Evolutionary conservation across 2,113 vertebrate genomes (phyloP).

Genomic region (Pungitius pungitius): DNA sequence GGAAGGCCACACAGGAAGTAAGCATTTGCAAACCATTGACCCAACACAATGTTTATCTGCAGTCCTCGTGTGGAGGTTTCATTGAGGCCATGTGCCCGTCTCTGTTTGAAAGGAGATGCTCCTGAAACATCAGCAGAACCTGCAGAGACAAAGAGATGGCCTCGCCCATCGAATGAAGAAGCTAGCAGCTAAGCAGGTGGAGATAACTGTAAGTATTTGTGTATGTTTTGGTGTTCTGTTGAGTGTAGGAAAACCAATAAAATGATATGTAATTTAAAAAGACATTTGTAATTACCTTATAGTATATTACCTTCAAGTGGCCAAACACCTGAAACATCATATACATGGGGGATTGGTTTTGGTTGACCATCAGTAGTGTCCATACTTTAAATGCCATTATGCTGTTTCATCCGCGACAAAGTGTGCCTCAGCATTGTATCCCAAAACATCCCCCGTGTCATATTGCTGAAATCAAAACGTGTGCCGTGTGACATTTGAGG

Average conservation of each 20-base stretch:
- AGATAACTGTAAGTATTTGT: slow-evolving; percentile 59
- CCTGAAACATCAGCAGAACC: slow-evolving; percentile 56
- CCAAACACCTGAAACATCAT: not conserved
- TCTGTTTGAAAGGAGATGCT: slow-evolving; percentile 51
- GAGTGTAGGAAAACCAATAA: not conserved
- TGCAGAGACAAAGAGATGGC: slow-evolving; percentile 65
- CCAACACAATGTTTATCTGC: not conserved
- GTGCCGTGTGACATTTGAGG: not conserved
- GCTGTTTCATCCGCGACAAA: not conserved
- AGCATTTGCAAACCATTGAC: slow-evolving; percentile 5
- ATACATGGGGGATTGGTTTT: no score
- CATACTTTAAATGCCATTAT: not conserved
- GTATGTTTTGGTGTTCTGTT: not conserved
- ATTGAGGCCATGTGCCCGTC: not conserved
- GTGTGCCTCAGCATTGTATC: not conserved
- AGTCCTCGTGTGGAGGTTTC: not conserved
- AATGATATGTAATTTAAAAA: no score
- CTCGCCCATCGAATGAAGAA: slow-evolving; percentile 69
- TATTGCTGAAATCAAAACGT: not conserved
- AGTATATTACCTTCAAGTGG: not conserved
- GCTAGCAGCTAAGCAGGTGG: slow-evolving; percentile 65
- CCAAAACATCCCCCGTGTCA: not conserved
- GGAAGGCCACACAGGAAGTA: slow-evolving; percentile 55
- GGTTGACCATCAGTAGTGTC: not conserved
- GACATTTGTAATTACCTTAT: not conserved